These are phyloP conservation scores for Aldabrachelys gigantea DNA, from an alignment of 2,113 vertebrate species.

Conservation along the genomic window DNA sequence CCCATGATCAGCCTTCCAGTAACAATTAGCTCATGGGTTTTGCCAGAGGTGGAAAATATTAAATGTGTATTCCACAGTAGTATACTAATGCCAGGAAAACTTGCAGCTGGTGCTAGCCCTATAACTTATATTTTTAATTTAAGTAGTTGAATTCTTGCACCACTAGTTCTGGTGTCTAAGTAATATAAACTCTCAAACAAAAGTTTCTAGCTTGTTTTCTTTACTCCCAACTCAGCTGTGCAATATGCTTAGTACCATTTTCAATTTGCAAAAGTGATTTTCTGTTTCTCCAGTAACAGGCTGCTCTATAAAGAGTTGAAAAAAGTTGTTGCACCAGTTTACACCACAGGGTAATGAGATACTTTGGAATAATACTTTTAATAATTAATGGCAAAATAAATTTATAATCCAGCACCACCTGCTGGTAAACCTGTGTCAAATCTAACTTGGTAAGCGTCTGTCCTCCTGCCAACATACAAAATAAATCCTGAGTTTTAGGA, in stretches of 20 bases:
- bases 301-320: neutral
- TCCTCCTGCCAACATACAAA: rapidly evolving
- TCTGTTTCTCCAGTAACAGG: neutral
- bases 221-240: neutral
- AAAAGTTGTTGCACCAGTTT: neutral
- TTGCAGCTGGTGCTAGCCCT: conserved; percentile 5
- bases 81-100: neutral
- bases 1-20: conserved; percentile 11
- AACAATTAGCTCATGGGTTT: conserved; percentile 9
- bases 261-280: neutral
- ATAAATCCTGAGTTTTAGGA: neutral
- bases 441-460: rapidly evolving
- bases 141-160: conserved; percentile 5
- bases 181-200: neutral
- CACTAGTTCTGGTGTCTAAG: neutral
- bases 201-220: neutral
- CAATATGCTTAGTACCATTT: neutral
- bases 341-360: neutral
- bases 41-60: conserved; percentile 27
- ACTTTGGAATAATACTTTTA: neutral
- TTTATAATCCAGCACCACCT: conserved; percentile 29
- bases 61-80: conserved; percentile 42
- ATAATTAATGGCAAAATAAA: neutral
- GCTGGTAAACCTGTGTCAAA: neutral
- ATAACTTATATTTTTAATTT: conserved; percentile 17